A percentile compares a stretch with the other conserved stretches of the same genome.
phyloP scores from a whole-genome alignment of 2,113 vertebrate species.

The Sphyrna mokarran region DNA sequence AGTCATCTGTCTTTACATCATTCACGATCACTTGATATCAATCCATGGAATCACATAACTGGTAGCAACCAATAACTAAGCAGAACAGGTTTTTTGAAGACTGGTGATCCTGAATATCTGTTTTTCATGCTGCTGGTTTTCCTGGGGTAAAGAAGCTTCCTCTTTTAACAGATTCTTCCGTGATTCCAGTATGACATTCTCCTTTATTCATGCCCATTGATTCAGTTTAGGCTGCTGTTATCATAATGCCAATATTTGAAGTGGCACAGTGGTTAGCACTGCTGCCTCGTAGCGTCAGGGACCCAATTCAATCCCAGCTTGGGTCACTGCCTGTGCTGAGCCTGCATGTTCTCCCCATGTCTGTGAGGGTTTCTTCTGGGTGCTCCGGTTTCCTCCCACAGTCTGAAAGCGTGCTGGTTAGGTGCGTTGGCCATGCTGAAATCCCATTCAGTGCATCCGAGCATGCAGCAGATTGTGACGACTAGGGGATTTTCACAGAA shows the following conservation, averaged over 20 bases:
- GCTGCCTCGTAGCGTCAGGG: no score
- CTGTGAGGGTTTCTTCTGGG: no score
- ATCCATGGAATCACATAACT: not conserved
- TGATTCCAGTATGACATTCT: not conserved
- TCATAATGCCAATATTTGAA: not conserved
- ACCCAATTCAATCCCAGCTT: no score
- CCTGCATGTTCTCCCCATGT: no score
- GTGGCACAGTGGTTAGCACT: no score
- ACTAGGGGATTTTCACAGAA: no score
- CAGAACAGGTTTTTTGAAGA: not conserved
- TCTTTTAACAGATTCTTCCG: not conserved
- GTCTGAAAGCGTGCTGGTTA: no score
- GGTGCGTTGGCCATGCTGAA: no score
- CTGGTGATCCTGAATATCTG: not conserved
- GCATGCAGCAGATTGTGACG: no score
- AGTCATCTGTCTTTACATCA: not conserved
- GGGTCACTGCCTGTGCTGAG: no score
- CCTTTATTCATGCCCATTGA: not conserved
- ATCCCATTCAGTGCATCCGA: no score
- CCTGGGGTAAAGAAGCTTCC: not conserved
- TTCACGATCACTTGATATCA: not conserved
- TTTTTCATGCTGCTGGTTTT: not conserved
- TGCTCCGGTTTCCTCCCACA: no score
- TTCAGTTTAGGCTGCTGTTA: not conserved
- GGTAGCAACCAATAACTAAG: not conserved